Conservation (phyloP, 2,888 invertebrate species). For the Magallana nippona region DNA sequence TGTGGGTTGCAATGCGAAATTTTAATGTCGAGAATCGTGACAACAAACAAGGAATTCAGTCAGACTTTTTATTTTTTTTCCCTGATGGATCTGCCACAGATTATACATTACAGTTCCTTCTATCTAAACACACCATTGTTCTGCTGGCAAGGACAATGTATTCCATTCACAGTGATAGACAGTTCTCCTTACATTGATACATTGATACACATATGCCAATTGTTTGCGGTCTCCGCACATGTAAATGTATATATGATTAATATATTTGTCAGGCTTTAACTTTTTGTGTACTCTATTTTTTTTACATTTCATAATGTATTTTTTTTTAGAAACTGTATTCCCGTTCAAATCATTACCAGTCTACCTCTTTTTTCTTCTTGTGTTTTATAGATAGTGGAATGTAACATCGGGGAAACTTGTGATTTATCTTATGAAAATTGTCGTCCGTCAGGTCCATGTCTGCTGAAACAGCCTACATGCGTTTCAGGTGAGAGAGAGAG, state of each 20-base stretch:
- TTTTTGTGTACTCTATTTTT: too few relatives aligned
- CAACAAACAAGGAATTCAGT: not conserved
- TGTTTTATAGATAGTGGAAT: constrained; percentile 22
- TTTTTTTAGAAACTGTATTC: too few relatives aligned
- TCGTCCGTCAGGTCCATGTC: constrained; percentile 11
- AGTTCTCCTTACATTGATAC: not conserved
- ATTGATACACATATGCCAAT: too few relatives aligned
- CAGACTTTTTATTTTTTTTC: not conserved
- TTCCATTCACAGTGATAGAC: not conserved
- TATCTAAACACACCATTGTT: not conserved
- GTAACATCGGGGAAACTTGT: constrained; percentile 29
- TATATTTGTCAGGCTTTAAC: too few relatives aligned
- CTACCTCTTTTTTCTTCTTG: too few relatives aligned
- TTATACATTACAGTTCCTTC: not conserved
- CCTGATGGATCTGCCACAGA: not conserved
- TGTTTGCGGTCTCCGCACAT: not conserved
- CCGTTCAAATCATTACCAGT: too few relatives aligned
- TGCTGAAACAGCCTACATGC: constrained; percentile 30
- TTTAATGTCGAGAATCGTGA: constrained; percentile 3
- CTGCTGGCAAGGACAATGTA: not conserved
- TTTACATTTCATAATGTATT: too few relatives aligned
- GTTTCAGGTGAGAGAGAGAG: not conserved
- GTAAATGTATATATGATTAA: not conserved
- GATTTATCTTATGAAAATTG: constrained; percentile 36
- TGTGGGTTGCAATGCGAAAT: not conserved